Percentiles rank a stretch among this genome's conserved stretches.
phyloP scores from a whole-genome alignment of 2,888 invertebrate genomes.

The Sesamia inferens region DNA sequence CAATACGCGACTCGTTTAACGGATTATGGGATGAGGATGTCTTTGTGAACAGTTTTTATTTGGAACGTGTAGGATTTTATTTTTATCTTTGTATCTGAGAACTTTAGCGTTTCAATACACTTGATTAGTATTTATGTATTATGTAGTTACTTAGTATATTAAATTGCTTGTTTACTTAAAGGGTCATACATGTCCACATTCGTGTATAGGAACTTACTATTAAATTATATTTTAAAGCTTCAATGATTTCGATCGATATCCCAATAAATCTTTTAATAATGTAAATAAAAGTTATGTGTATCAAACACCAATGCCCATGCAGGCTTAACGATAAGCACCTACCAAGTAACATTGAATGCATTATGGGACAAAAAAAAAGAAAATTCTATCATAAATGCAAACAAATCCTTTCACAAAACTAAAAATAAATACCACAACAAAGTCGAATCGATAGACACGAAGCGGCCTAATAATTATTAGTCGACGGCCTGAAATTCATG shows the following conservation, averaged over 20 bases:
- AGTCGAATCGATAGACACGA: constrained; percentile 85
- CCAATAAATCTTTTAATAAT: background rate
- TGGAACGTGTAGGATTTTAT: constrained; percentile 49
- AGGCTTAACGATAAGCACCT: background rate
- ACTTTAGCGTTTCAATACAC: background rate
- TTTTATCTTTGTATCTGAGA: constrained; percentile 35
- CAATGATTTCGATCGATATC: background rate
- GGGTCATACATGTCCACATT: no score
- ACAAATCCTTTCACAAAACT: constrained; percentile 63
- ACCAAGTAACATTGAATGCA: background rate
- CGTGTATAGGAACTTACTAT: no score
- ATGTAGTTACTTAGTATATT: background rate
- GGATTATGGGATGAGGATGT: constrained; percentile 82
- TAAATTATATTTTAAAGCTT: background rate
- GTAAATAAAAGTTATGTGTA: background rate
- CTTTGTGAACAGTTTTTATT: constrained; percentile 61
- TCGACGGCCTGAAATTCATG: constrained; percentile 90
- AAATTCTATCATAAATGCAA: constrained; percentile 38
- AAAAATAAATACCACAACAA: constrained; percentile 84
- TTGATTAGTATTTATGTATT: background rate
- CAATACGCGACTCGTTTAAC: constrained; percentile 77
- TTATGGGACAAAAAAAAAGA: background rate
- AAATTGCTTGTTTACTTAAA: background rate
- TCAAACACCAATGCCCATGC: no score
- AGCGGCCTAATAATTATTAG: constrained; percentile 89